Conservation (phyloP, 2,113 vertebrate genomes). For the Pycnonotus jocosus region DNA sequence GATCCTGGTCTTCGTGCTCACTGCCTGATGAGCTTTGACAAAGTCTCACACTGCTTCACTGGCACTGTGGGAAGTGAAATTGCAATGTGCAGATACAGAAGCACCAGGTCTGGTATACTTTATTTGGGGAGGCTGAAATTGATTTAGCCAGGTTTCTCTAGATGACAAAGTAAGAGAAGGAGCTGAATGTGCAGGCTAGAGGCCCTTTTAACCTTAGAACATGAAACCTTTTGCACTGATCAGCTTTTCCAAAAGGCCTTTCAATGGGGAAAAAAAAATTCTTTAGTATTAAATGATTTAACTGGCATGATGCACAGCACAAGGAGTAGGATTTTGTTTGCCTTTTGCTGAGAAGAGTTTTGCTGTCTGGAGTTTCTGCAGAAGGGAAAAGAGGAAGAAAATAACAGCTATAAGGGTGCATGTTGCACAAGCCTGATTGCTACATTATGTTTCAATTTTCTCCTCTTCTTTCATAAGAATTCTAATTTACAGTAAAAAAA, state of each 20-base stretch:
- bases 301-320: neutral
- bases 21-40: neutral
- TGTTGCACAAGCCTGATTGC: slow-evolving; percentile 5
- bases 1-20: neutral
- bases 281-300: neutral
- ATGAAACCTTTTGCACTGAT: neutral
- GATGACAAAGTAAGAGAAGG: neutral
- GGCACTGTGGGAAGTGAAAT: neutral
- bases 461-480: slow-evolving; percentile 12
- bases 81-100: neutral
- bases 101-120: neutral
- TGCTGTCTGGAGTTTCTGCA: neutral
- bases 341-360: neutral
- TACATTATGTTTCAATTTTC: neutral
- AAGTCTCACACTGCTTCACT: neutral
- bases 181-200: slow-evolving; percentile 1
- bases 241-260: slow-evolving; percentile 6
- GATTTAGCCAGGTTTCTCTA: neutral
- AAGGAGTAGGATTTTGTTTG: neutral
- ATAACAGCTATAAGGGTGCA: neutral
- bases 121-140: neutral
- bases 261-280: slow-evolving; percentile 6
- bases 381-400: neutral
- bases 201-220: neutral
- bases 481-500: slow-evolving; percentile 40